Evolutionary conservation across 2,113 vertebrate genomes (phyloP).

Genomic region (Ammodytes marinus): DNA sequence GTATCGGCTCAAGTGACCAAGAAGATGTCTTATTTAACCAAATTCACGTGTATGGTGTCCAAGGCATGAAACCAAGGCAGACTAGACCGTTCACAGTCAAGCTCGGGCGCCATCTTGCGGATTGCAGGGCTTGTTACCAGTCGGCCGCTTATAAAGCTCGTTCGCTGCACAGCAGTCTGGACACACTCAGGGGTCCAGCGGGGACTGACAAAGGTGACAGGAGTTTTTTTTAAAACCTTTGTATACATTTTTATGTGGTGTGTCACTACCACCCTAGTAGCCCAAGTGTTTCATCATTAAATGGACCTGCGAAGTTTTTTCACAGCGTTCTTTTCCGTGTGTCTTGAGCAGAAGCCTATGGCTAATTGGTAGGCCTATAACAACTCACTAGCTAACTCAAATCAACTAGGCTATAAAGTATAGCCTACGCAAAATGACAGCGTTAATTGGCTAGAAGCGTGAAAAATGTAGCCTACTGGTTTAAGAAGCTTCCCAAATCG

Average conservation of each 20-base stretch:
- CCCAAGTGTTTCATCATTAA: background rate
- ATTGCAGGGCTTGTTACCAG: conserved; percentile 12
- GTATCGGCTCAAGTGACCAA: too few species aligned
- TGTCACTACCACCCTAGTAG: background rate
- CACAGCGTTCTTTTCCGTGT: background rate
- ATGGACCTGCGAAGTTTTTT: background rate
- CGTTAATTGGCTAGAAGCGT: background rate
- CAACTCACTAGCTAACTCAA: background rate
- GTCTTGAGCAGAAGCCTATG: background rate
- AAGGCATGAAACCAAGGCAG: background rate
- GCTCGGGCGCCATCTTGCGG: conserved; percentile 57
- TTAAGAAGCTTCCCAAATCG: background rate
- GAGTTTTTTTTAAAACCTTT: too few species aligned
- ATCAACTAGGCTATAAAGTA: background rate
- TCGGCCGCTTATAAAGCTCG: background rate
- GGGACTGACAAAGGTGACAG: background rate
- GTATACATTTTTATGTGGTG: background rate
- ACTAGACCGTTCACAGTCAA: background rate
- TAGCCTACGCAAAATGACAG: background rate
- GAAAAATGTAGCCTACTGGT: background rate
- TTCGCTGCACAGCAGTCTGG: background rate
- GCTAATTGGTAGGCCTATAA: background rate
- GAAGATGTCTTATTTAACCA: background rate
- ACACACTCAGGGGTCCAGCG: background rate
- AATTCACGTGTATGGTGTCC: background rate